Base-by-base conservation (phyloP, 2,113 vertebrate species). In the Archocentrus centrarchus region DNA sequence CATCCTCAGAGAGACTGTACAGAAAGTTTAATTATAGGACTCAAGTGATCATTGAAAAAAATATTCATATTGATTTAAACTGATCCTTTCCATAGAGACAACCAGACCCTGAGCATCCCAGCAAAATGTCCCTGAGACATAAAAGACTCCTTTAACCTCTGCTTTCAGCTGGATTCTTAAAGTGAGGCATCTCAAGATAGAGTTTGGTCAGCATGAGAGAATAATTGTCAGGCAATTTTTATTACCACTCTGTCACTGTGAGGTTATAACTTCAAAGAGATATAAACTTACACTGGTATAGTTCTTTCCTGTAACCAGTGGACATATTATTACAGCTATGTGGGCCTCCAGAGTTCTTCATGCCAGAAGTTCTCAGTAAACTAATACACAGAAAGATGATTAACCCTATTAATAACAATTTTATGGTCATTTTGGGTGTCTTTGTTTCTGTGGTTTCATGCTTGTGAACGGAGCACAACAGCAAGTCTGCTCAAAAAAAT, bases 361-460 rank as follows among this genome's bases (percentile, higher is more conserved):
- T 73, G 9, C 10, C 18, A 6, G 18, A 0, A 1, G 0, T 53
- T 73, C 47, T 73, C 47, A 35, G 47, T 73, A 73, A 73, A 73
- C 55, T n/a, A 73, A 32, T 32, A 55, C 27, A 55, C 7, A 6
- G 27, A 55, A 53, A 53, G 27, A 55, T 73, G 44, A 73, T 73
- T 50, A 55, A 73, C 17, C 17, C 53, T 73, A 73, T 73, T 73
- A 73, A 73, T 73, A 55, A 53, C 3, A 53, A 32, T 73, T n/a
- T 73, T 73, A 73, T 55, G 47, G 68, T 55, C 6, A 1, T 73
- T 73, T 73, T n/a, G 11, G 27, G 47, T 18, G 32, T 73, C 17
- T 2, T 30, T 32, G 47, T 18, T 53, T 73, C 17, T 22, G 30
- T 53, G 47, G 53, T 53, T 53, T 18, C 10, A 14, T 55, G 27